These are phyloP conservation scores for Halcyon badia DNA, from an alignment of 2,797 vertebrate genomes.

Conservation along the genomic window DNA sequence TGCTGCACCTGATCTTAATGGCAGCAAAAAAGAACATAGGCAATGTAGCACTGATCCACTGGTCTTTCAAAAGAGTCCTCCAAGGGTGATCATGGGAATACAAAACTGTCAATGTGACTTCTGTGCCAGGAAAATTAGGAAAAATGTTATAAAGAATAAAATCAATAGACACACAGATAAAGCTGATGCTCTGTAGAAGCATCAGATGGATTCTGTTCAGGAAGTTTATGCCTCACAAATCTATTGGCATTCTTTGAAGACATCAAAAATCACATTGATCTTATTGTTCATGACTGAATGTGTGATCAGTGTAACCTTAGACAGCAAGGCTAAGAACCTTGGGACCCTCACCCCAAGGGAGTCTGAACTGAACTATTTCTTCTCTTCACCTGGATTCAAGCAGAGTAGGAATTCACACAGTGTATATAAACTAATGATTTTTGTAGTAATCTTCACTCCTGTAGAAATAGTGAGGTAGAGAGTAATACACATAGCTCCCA, in stretches of 20 bases:
- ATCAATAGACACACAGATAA: not conserved
- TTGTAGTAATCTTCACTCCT: conserved; percentile 55
- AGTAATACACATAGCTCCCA: conserved; percentile 53
- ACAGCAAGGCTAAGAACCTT: not conserved
- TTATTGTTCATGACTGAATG: not conserved
- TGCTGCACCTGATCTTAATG: not conserved
- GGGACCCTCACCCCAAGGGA: not conserved
- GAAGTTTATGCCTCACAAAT: conserved; percentile 11
- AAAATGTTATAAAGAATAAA: not conserved
- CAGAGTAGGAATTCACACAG: conserved; percentile 34
- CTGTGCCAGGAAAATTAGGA: not conserved
- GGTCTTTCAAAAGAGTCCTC: not conserved
- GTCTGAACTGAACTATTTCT: not conserved
- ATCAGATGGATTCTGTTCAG: conserved; percentile 7
- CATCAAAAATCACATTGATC: not conserved
- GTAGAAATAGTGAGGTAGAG: conserved; percentile 33
- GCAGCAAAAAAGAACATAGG: not conserved
- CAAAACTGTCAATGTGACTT: not conserved
- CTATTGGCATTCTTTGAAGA: conserved; percentile 14
- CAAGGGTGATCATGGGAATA: not conserved
- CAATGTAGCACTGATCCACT: not conserved
- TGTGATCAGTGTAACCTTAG: not conserved
- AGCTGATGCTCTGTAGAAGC: not conserved
- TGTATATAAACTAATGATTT: conserved; percentile 19
- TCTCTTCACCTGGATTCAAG: conserved; percentile 40